A percentile compares a stretch with the other conserved stretches of the same genome.
phyloP scores from a whole-genome alignment of 1,140 invertebrate genomes.

The Drosophila paulistorum region DNA sequence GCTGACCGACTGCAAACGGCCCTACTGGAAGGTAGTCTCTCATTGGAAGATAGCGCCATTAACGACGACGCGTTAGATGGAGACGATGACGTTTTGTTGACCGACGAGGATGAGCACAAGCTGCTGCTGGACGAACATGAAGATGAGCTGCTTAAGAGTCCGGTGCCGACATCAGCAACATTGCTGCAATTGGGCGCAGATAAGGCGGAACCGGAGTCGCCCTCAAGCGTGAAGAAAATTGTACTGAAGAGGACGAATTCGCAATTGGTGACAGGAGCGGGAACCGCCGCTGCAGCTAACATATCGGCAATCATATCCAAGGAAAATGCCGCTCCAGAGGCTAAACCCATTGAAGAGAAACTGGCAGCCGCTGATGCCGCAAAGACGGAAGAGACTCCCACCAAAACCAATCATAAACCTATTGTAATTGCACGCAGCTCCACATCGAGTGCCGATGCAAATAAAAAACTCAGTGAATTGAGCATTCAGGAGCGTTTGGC shows the following conservation, averaged over 20 bases:
- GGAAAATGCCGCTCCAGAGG: conserved; percentile 54
- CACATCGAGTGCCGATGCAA: conserved; percentile 13
- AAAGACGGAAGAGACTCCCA: conserved; percentile 16
- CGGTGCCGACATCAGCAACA: conserved; percentile 65
- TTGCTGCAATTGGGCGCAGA: conserved; percentile 20
- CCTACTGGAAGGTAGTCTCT: conserved; percentile 84
- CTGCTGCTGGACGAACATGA: conserved; percentile 69
- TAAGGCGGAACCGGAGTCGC: neutral
- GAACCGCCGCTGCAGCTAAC: conserved; percentile 27
- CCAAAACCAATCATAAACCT: conserved; percentile 48
- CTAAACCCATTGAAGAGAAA: neutral
- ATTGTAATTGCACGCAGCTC: conserved; percentile 44
- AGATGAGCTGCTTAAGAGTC: conserved; percentile 68
- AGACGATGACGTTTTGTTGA: conserved; percentile 69
- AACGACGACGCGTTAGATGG: conserved; percentile 81
- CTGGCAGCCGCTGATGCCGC: neutral
- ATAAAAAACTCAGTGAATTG: conserved; percentile 85
- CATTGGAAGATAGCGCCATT: conserved; percentile 84
- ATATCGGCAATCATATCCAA: conserved; percentile 42
- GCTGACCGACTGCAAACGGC: conserved; percentile 89
- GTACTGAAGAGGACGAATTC: conserved; percentile 87
- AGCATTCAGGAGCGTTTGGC: conserved; percentile 88
- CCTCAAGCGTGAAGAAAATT: conserved; percentile 84
- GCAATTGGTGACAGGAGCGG: conserved; percentile 20
- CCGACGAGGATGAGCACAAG: conserved; percentile 75